phyloP scores from a whole-genome alignment of 2,797 vertebrate species.

The Crenuchus spilurus region DNA sequence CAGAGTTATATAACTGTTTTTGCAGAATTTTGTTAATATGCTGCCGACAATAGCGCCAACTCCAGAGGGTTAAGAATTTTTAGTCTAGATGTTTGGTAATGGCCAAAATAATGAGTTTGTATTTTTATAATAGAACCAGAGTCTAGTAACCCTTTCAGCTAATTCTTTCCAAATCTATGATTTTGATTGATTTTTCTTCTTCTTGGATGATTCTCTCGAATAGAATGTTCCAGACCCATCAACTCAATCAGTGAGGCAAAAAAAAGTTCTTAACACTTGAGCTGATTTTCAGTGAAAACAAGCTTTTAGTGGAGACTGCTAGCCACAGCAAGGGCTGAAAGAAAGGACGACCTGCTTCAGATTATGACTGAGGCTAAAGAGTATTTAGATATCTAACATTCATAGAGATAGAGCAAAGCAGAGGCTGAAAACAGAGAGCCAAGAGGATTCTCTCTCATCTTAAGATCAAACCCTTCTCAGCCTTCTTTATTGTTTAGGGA shows the following conservation, averaged over 20 bases:
- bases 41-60: too few species aligned
- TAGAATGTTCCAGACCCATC: not conserved
- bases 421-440: not conserved
- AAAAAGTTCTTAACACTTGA: not conserved
- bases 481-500: not conserved
- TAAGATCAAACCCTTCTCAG: not conserved
- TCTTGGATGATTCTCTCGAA: not conserved
- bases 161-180: not conserved
- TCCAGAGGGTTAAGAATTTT: too few species aligned
- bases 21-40: too few species aligned
- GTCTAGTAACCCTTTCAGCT: not conserved
- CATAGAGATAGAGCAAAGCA: not conserved
- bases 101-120: slow-evolving; percentile 10
- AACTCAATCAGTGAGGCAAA: slow-evolving; percentile 1
- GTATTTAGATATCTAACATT: not conserved
- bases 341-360: not conserved
- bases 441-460: not conserved
- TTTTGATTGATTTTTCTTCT: slow-evolving; percentile 2
- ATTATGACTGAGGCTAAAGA: not conserved
- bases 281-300: slow-evolving; percentile 17
- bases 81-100: too few species aligned
- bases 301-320: not conserved
- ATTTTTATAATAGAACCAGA: slow-evolving; percentile 3
- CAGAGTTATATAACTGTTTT: too few species aligned
- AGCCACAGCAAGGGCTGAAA: not conserved